Evolutionary conservation across 2,797 vertebrate species (phyloP), one percentile per base, ranked within the genome.

Genomic region (Coluber constrictor): DNA sequence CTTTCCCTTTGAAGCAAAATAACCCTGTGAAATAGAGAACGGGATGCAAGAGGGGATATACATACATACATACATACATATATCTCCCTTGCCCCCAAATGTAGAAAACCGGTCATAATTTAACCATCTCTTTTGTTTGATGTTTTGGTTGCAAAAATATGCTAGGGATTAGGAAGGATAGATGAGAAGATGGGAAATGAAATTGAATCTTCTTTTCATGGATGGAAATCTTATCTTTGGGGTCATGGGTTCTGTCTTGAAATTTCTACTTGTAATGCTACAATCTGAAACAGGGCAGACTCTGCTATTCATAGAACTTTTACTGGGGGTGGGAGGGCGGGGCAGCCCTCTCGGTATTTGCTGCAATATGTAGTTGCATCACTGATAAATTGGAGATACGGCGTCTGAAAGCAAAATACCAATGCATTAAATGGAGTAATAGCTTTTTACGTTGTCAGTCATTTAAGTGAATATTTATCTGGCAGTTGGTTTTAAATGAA

Each of bases 351-450:
- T 54, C 47, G 61, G 23, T 54, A 88, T 91, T 90, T 18, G 5
- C 74, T 27, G 18, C 61, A 87, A 86, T 92, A 92, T 94, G 89
- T 91, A 95, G 95, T 93, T 92, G 90, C 9, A n/a, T 91, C 89
- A 54, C 18, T 55, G 83, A 83, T 92, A 92, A 66, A 25, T 25
- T 74, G 89, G 87, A 93, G 91, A 63, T 91, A 15, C 0, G 92
- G 90, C 91, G 88, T 47, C 93, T 74, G 94, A 96, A 95, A 95
- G 88, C 37, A 90, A 93, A 96, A 90, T 93, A 94, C 92, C 11
- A 93, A 37, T 57, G 90, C 86, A 93, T 96, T 95, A 93, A 94
- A 90, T n/a, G 92, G 86, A 96, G 8, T 92, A 94, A 93, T 91
- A 59, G 94, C 90, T 54, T 90, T 93, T 96, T 90, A 61, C 92